Conservation (phyloP, 2,797 vertebrate genomes). For the Danio albolineatus region DNA sequence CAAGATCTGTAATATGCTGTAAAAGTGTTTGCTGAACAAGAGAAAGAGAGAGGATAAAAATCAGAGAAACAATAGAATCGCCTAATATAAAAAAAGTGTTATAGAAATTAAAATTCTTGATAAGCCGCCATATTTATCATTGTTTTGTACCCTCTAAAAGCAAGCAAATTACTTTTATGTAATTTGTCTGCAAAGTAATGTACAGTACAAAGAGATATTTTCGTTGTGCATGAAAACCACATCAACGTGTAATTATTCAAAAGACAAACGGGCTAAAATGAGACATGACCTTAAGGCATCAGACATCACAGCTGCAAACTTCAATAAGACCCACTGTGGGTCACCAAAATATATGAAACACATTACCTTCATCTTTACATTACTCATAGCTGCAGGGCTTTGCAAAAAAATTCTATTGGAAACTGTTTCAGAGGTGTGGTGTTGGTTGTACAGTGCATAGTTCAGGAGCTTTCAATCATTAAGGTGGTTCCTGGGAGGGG, state of each 20-base stretch:
- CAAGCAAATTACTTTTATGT: not conserved
- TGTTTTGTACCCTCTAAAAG: not conserved
- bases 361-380: slow-evolving; percentile 31
- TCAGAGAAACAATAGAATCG: not conserved
- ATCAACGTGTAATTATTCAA: slow-evolving; percentile 10
- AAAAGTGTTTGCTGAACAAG: not conserved
- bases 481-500: not conserved
- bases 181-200: slow-evolving; percentile 8
- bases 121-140: not conserved
- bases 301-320: slow-evolving; percentile 29
- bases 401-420: slow-evolving; percentile 12
- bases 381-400: slow-evolving; percentile 23
- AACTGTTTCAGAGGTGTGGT: slow-evolving; percentile 2
- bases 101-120: no score
- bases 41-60: slow-evolving; percentile 2
- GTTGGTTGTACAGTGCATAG: slow-evolving; percentile 12
- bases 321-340: slow-evolving; percentile 20
- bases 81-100: not conserved
- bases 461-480: slow-evolving; percentile 35
- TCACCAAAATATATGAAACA: slow-evolving; percentile 21
- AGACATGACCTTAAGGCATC: slow-evolving; percentile 28
- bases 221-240: not conserved
- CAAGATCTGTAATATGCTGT: not conserved
- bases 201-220: not conserved
- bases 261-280: slow-evolving; percentile 20